A percentile compares a stretch with the other conserved stretches of the same genome.
Conservation (phyloP, 1,140 invertebrate species). For the Eciton burchellii region DNA sequence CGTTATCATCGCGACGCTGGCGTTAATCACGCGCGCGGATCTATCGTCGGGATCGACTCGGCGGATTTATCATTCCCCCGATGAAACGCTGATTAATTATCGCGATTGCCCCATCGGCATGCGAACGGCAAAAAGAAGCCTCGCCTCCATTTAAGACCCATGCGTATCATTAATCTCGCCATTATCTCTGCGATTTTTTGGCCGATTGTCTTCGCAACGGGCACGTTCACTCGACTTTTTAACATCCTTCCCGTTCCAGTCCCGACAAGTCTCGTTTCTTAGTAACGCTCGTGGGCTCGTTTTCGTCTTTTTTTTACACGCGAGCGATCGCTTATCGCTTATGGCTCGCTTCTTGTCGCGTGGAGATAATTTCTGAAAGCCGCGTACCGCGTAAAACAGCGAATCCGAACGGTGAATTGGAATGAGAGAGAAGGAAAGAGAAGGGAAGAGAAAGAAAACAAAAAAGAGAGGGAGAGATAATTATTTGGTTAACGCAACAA, state of each 20-base stretch:
- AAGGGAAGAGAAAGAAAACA: too few species aligned
- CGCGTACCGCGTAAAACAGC: neutral
- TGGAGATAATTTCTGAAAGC: neutral
- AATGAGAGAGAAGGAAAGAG: too few species aligned
- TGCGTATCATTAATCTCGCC: slow-evolving; percentile 64
- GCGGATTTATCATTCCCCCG: slow-evolving; percentile 65
- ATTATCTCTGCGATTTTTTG: slow-evolving; percentile 41
- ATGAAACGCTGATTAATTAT: slow-evolving; percentile 68
- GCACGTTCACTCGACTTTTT: slow-evolving; percentile 23
- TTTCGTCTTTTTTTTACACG: too few species aligned
- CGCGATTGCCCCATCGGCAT: slow-evolving; percentile 54
- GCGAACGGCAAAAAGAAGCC: slow-evolving; percentile 41
- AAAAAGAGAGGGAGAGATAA: neutral
- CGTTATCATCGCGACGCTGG: slow-evolving; percentile 52
- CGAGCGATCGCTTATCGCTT: too few species aligned
- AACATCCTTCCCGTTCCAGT: neutral
- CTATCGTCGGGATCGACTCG: slow-evolving; percentile 60
- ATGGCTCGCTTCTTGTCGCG: neutral
- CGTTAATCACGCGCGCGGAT: slow-evolving; percentile 64
- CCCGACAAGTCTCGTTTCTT: slow-evolving; percentile 11
- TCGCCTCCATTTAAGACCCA: slow-evolving; percentile 53
- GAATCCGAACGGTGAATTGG: neutral
- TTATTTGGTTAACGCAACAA: neutral
- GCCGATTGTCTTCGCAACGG: slow-evolving; percentile 28
- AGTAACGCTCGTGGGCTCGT: too few species aligned